Evolutionary conservation across 2,888 invertebrate species (phyloP).

Genomic region (Cistogaster globosa): DNA sequence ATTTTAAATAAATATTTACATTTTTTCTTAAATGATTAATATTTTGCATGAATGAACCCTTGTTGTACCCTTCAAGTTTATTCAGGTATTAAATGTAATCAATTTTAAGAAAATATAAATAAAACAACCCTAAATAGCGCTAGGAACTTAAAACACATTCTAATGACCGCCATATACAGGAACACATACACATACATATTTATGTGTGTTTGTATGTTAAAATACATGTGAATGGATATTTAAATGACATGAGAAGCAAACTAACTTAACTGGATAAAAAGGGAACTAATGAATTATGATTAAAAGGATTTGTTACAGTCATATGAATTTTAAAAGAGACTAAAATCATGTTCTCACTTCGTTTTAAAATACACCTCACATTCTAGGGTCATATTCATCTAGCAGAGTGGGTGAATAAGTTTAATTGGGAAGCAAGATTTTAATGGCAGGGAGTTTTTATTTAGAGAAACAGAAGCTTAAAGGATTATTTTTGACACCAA

Average conservation of each 20-base stretch:
- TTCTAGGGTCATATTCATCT: not conserved
- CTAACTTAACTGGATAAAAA: slow-evolving; percentile 73
- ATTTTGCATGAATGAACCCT: slow-evolving; percentile 38
- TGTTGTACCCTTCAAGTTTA: slow-evolving; percentile 14
- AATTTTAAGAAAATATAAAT: slow-evolving; percentile 49
- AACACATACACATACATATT: not conserved
- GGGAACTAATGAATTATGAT: slow-evolving; percentile 79
- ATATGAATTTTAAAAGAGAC: slow-evolving; percentile 69
- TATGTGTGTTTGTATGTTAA: slow-evolving; percentile 1
- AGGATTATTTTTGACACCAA: not conserved
- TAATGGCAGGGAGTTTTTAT: not conserved
- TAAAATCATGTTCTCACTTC: slow-evolving; percentile 42
- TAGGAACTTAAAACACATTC: not conserved
- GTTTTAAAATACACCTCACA: slow-evolving; percentile 10
- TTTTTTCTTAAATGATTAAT: slow-evolving; percentile 47
- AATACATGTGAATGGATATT: slow-evolving; percentile 20
- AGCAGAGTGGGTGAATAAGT: not conserved
- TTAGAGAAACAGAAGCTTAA: not conserved
- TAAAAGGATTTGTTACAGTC: slow-evolving; percentile 79
- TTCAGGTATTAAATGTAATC: slow-evolving; percentile 65
- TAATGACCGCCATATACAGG: not conserved
- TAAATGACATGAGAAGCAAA: slow-evolving; percentile 41
- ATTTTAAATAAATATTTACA: slow-evolving; percentile 22
- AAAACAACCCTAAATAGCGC: slow-evolving; percentile 41
- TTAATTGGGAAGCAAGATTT: not conserved